Base-by-base conservation (phyloP, 1,140 invertebrate genomes). In the Tetramorium parvispinum region DNA sequence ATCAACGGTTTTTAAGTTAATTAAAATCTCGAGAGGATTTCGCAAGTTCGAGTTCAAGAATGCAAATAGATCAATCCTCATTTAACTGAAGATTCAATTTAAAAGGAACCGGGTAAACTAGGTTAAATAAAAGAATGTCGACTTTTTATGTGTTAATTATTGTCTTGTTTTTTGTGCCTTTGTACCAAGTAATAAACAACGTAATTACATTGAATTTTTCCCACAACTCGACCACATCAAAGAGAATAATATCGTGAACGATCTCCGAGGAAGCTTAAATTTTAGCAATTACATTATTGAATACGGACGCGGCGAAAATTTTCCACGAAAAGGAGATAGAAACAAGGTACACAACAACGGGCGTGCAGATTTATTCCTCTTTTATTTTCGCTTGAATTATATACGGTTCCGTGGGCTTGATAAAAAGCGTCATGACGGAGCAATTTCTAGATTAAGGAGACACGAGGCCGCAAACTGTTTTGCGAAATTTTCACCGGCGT, bases 381-480 rank as follows among this genome's bases (percentile, higher is more conserved):
- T 83, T 73, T 73, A 73, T 73, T 83, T 59, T 83, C 40, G 3
- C 53, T 83, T 21, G n/a, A 32, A 73, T 83, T 73, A 73, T 73
- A 73, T 51, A 65, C 37, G 40, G 63, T 87, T 77, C 18, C 51
- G 37, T 40, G 55, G 27, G 8, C 40, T 73, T 83, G 21, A 55
- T 83, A 83, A 83, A 83, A 83, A 59, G 53, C 24, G 24, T 59
- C 66, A 49, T 71, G 66, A 71, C 57, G 66, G 40, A 46, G 53
- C 68, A 59, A 73, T 83, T 83, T 73, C 53, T 61, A 57, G 66
- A 73, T 83, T 83, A 81, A 81, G 66, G 32, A 57, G 32, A 81
- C 46, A 81, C 46, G 32, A 53, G 49, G 78, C 65, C 65, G 53
- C 65, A 57, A 68, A 68, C 49, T 79, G 76, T 55, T 70, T 81